A percentile compares a stretch with the other conserved stretches of the same genome.
Conservation (phyloP, 53 echinoderm and acorn worm species). For the Arbacia lixula region DNA sequence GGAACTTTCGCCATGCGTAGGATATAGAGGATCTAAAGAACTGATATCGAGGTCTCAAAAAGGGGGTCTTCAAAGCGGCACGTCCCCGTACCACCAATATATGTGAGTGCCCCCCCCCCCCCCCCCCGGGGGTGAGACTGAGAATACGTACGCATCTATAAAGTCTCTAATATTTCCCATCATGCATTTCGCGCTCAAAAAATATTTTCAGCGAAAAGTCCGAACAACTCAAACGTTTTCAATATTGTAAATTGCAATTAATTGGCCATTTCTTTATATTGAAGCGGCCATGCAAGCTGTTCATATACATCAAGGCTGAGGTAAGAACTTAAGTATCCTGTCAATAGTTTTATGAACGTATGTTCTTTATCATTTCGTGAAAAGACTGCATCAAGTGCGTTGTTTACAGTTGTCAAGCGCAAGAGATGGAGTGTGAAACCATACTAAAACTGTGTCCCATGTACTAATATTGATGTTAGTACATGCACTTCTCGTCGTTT, state of each 20-base stretch:
- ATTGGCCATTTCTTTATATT: neutral
- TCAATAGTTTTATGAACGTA: neutral
- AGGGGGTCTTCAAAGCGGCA: too few species aligned
- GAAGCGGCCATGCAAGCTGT: neutral
- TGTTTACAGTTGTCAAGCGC: constrained; percentile 19
- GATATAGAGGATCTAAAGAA: too few species aligned
- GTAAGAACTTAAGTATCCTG: neutral
- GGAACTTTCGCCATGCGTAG: too few species aligned
- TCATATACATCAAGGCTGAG: neutral
- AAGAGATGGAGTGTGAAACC: too few species aligned
- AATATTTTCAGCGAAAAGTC: neutral
- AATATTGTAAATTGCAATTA: neutral
- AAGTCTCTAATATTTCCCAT: constrained; percentile 1
- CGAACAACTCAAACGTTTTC: neutral
- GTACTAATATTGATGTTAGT: neutral
- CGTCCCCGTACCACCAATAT: too few species aligned
- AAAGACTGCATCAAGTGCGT: neutral
- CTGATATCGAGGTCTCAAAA: too few species aligned
- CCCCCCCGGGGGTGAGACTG: too few species aligned
- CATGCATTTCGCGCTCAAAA: neutral
- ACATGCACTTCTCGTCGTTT: neutral
- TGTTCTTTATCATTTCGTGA: neutral
- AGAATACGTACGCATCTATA: too few species aligned
- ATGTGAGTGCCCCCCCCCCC: too few species aligned
- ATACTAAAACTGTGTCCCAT: too few species aligned